phyloP scores from a whole-genome alignment of 2,113 vertebrate genomes.

The Mixornis gularis region DNA sequence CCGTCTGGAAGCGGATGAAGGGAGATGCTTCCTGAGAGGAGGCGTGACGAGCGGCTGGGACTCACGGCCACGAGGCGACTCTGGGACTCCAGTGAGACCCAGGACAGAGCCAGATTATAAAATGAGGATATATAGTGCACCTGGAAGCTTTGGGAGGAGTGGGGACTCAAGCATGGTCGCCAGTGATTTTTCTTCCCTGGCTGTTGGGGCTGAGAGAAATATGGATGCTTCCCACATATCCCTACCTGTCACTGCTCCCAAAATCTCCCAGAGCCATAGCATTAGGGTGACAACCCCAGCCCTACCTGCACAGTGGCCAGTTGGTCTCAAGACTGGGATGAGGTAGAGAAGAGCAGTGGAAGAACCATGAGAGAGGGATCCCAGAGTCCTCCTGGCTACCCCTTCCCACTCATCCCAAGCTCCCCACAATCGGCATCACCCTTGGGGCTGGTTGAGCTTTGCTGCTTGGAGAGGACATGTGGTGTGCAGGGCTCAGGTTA shows the following conservation, averaged over 20 bases:
- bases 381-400: neutral
- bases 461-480: neutral
- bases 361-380: neutral
- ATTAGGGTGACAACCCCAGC: neutral
- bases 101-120: neutral
- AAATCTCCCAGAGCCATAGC: neutral
- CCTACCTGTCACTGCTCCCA: neutral
- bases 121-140: neutral
- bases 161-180: neutral
- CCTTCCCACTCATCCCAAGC: neutral
- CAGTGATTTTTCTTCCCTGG: neutral
- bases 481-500: fast-evolving
- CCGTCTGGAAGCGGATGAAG: neutral
- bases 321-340: fast-evolving
- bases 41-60: fast-evolving
- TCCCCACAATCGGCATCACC: fast-evolving
- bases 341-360: neutral
- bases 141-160: fast-evolving
- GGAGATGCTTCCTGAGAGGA: neutral
- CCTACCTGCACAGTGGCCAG: fast-evolving
- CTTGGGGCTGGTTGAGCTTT: neutral
- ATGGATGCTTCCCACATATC: slow-evolving; percentile 70
- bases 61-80: fast-evolving
- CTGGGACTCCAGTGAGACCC: neutral
- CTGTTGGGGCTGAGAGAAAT: slow-evolving; percentile 67